A percentile compares a stretch with the other conserved stretches of the same genome.
Evolutionary conservation across 2,888 invertebrate species (phyloP).

Genomic region (Chesias legatella): DNA sequence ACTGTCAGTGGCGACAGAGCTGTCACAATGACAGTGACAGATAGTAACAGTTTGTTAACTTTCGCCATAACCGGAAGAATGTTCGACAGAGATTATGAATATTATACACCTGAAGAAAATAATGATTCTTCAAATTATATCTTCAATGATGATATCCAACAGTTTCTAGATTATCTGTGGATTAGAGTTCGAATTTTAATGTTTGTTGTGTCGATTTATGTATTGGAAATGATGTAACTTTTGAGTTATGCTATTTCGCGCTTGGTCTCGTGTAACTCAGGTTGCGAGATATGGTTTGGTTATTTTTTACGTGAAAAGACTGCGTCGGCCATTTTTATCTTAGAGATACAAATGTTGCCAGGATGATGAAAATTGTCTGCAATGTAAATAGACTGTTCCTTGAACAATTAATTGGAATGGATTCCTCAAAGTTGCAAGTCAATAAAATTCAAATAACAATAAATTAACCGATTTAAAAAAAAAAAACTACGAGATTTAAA

Average conservation of each 20-base stretch:
- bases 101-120: conserved; percentile 21
- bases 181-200: conserved; percentile 58
- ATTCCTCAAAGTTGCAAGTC: no score
- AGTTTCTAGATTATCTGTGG: conserved; percentile 69
- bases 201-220: conserved; percentile 64
- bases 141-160: conserved; percentile 52
- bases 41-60: conserved; percentile 37
- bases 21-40: conserved; percentile 38
- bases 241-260: neutral
- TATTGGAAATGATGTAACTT: conserved; percentile 69
- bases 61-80: conserved; percentile 57
- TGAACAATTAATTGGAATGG: no score
- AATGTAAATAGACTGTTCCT: no score
- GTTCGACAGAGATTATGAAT: conserved; percentile 43
- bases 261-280: conserved; percentile 8
- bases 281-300: conserved; percentile 5
- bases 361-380: no score
- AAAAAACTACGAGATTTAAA: no score
- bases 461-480: no score
- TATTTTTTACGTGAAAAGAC: neutral
- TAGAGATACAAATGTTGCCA: no score
- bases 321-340: no score
- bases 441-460: no score
- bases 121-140: conserved; percentile 43
- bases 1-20: conserved; percentile 28